Evolutionary conservation across 2,797 vertebrate genomes (phyloP).

Genomic region (Pseudotriccus pelzelni): DNA sequence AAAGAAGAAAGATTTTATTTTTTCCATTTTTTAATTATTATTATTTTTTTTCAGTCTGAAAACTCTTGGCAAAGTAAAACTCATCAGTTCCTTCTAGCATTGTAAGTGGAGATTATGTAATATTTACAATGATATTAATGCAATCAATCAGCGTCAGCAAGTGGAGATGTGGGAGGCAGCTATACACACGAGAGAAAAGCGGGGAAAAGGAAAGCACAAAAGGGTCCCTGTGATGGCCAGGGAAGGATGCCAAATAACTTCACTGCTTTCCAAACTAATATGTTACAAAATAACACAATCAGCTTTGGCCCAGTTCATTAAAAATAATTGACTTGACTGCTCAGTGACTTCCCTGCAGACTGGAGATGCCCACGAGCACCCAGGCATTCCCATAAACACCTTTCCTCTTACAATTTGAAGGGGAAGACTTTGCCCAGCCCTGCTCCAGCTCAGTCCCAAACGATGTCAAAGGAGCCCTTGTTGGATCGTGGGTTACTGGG

Average conservation of each 20-base stretch:
- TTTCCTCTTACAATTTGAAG: neutral
- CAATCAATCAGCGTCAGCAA: conserved; percentile 67
- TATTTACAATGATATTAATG: conserved; percentile 74
- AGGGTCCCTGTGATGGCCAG: conserved; percentile 61
- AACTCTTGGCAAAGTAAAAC: conserved; percentile 42
- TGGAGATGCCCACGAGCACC: conserved; percentile 9
- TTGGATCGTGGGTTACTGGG: neutral
- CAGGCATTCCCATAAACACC: neutral
- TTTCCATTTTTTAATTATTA: neutral
- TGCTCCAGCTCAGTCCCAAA: neutral
- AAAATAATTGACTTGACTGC: conserved; percentile 65
- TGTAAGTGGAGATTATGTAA: conserved; percentile 62
- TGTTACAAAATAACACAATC: conserved; percentile 60
- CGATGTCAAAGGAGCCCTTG: conserved; percentile 26
- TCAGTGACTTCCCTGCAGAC: conserved; percentile 5
- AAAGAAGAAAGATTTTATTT: neutral
- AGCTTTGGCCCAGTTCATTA: conserved; percentile 55
- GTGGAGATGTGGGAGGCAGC: conserved; percentile 48
- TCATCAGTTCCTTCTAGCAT: conserved; percentile 47
- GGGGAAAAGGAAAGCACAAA: conserved; percentile 65
- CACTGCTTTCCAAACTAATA: conserved; percentile 58
- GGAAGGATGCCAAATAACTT: conserved; percentile 65
- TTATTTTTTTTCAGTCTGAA: conserved; percentile 45
- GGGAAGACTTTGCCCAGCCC: neutral
- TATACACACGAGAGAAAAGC: conserved; percentile 34